Evolutionary conservation across 2,797 vertebrate species (phyloP).

Genomic region (Amblyopsis hoosieri): DNA sequence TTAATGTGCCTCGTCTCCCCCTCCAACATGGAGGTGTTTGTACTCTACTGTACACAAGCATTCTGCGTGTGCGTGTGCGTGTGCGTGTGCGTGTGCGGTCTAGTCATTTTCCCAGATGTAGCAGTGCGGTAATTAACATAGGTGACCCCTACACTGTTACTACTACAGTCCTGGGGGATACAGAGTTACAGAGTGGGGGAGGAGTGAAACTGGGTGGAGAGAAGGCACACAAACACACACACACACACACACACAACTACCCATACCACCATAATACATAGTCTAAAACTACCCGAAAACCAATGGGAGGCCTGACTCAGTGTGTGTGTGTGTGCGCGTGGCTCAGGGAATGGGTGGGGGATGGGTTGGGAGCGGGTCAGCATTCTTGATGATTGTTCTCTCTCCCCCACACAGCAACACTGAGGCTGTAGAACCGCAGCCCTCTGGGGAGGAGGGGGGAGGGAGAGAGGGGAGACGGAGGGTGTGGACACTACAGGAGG

Average conservation of each 20-base stretch:
- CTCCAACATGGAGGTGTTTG: background rate
- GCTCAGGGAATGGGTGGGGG: slow-evolving; percentile 12
- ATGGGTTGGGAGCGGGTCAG: slow-evolving; percentile 3
- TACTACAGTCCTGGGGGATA: slow-evolving; percentile 66
- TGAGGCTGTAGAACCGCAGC: slow-evolving; percentile 62
- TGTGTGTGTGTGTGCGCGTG: slow-evolving; percentile 22
- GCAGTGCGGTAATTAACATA: slow-evolving; percentile 83
- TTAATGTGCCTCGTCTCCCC: background rate
- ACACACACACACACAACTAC: background rate
- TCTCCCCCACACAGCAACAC: slow-evolving; percentile 42
- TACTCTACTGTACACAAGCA: slow-evolving; percentile 7
- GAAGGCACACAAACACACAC: background rate
- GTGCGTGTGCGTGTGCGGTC: slow-evolving; percentile 23
- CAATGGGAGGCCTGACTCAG: slow-evolving; percentile 37
- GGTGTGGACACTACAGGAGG: slow-evolving; percentile 2
- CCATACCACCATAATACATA: too few relatives aligned
- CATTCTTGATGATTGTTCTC: slow-evolving; percentile 46
- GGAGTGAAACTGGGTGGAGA: slow-evolving; percentile 6
- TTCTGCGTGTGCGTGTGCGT: slow-evolving; percentile 9
- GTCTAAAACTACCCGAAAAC: too few relatives aligned
- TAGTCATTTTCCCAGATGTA: slow-evolving; percentile 75
- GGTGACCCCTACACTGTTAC: slow-evolving; percentile 81
- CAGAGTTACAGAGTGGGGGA: slow-evolving; percentile 4
- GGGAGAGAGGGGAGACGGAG: slow-evolving; percentile 30
- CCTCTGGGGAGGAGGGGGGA: slow-evolving; percentile 64